Percentiles rank a stretch among this genome's conserved stretches.
phyloP scores from a whole-genome alignment of 2,113 vertebrate species.

The Microcebus jonahi region DNA sequence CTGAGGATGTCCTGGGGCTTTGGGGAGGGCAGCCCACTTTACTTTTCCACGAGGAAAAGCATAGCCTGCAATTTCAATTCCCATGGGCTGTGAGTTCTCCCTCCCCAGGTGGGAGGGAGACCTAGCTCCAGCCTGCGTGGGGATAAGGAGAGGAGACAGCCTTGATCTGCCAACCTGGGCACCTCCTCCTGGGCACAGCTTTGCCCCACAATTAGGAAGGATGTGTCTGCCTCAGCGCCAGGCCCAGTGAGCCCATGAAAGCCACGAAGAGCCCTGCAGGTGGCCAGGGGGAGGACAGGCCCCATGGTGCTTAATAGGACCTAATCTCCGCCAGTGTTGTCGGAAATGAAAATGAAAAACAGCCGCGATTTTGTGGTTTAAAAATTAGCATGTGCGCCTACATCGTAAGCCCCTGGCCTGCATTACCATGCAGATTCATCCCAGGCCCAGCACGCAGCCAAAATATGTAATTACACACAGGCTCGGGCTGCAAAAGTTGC shows the following conservation, averaged over 20 bases:
- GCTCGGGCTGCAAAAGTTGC: conserved; percentile 37
- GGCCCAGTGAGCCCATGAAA: background rate
- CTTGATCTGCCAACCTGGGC: conserved; percentile 23
- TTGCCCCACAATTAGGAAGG: conserved; percentile 72
- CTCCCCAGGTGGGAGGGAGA: background rate
- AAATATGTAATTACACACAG: conserved; percentile 79
- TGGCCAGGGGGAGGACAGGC: conserved; percentile 55
- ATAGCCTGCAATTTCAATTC: background rate
- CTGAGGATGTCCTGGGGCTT: background rate
- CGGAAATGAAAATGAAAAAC: conserved; percentile 73
- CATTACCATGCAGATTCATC: conserved; percentile 76
- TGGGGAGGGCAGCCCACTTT: background rate
- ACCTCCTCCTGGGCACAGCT: conserved; percentile 47
- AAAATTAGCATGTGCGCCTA: conserved; percentile 70
- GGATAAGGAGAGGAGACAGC: background rate
- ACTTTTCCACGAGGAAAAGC: background rate
- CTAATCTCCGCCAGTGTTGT: conserved; percentile 68
- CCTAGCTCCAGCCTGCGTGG: background rate
- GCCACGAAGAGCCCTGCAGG: conserved; percentile 39
- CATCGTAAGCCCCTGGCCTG: conserved; percentile 61
- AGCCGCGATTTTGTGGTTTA: conserved; percentile 69
- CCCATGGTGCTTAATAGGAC: conserved; percentile 70
- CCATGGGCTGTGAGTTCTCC: background rate
- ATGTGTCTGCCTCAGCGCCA: conserved; percentile 1
- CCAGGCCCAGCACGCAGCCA: conserved; percentile 56